Conservation (phyloP, 2,888 invertebrate genomes). For the Phyto melanocephala region DNA sequence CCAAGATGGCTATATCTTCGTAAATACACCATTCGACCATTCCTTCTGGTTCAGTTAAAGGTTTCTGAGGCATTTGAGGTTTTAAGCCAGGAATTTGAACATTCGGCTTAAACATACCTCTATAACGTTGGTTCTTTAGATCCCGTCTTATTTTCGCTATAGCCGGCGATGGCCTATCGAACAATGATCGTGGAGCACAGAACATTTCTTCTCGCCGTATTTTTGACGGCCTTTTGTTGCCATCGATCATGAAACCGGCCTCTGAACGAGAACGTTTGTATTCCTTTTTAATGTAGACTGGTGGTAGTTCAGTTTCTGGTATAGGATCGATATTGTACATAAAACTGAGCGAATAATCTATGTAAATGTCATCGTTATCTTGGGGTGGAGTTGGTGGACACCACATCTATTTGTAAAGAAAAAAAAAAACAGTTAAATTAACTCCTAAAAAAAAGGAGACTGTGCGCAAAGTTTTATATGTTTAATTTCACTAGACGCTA, state of each 20-base stretch:
- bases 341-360: slow-evolving; percentile 90
- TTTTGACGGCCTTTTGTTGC: slow-evolving; percentile 82
- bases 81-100: slow-evolving; percentile 81
- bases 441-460: too few species aligned
- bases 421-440: background rate
- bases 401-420: slow-evolving; percentile 87
- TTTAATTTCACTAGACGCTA: too few species aligned
- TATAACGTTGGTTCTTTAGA: slow-evolving; percentile 86
- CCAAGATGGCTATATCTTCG: slow-evolving; percentile 93
- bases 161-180: slow-evolving; percentile 88
- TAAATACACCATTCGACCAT: slow-evolving; percentile 93
- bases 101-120: slow-evolving; percentile 81
- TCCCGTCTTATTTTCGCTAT: slow-evolving; percentile 88
- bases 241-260: slow-evolving; percentile 80
- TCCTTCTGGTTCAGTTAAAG: slow-evolving; percentile 82
- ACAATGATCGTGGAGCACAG: slow-evolving; percentile 88
- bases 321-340: slow-evolving; percentile 89
- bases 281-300: slow-evolving; percentile 89
- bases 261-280: slow-evolving; percentile 86
- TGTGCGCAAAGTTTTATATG: too few species aligned
- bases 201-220: slow-evolving; percentile 86
- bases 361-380: slow-evolving; percentile 94
- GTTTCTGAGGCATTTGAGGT: slow-evolving; percentile 79
- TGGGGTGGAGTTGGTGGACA: slow-evolving; percentile 97
- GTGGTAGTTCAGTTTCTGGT: slow-evolving; percentile 89